Evolutionary conservation across 1,140 invertebrate species (phyloP).

Genomic region (Leptopilina boulardi): DNA sequence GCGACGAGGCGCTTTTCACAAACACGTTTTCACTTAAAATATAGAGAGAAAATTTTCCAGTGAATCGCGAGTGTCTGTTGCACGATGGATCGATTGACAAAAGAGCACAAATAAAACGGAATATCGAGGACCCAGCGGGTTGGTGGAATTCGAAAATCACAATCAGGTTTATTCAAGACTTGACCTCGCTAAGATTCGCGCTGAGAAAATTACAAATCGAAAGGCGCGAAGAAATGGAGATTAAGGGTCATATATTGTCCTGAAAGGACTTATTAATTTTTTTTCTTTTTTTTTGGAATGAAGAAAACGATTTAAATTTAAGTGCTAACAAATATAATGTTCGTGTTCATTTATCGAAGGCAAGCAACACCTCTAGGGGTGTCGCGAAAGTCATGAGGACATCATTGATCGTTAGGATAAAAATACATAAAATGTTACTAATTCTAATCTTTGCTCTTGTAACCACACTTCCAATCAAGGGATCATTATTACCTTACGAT

Average conservation of each 20-base stretch:
- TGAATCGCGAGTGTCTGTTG: background rate
- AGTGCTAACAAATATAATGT: conserved; percentile 21
- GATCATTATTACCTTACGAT: conserved; percentile 59
- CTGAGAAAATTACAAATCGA: conserved; percentile 1
- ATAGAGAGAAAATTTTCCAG: background rate
- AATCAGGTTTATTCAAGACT: background rate
- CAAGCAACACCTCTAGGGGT: background rate
- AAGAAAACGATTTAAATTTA: background rate
- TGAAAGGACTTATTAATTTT: no score
- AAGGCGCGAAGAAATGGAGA: conserved; percentile 15
- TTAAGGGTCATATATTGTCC: background rate
- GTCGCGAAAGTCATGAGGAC: background rate
- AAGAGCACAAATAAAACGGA: background rate
- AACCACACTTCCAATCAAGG: conserved; percentile 51
- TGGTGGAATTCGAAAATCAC: background rate
- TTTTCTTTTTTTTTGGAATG: background rate
- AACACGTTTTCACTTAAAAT: conserved; percentile 26
- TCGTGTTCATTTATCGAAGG: background rate
- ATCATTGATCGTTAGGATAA: conserved; percentile 29
- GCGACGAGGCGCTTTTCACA: conserved; percentile 49
- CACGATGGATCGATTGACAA: background rate
- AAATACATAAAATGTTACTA: conserved; percentile 54
- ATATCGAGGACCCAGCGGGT: background rate
- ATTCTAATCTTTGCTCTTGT: conserved; percentile 51
- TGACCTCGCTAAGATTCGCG: background rate